Evolutionary conservation across 1,140 invertebrate species (phyloP), one percentile per base, ranked within the genome.

Genomic region (Conus ventricosus): DNA sequence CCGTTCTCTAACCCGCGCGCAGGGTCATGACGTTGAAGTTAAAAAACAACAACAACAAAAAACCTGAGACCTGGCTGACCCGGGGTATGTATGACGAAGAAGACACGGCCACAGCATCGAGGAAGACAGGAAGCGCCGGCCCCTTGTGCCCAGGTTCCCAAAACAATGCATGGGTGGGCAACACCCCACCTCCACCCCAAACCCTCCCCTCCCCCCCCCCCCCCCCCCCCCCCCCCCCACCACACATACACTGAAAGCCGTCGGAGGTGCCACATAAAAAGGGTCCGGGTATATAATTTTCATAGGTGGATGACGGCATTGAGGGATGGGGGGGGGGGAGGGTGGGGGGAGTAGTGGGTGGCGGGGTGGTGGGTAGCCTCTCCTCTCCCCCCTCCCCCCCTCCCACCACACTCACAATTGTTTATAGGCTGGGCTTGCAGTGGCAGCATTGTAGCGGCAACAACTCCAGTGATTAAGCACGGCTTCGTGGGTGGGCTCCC

Each of bases 381-480:
- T 39, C 0, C 39, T 39, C 39, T 39, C 39, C 3, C 39, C 3
- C 39, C 3, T 3, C 39, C 39, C 39, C 39, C 39, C 39, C 39
- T 3, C 39, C 39, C 39, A 0, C 7, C 25, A 7, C 39, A 0
- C 76, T 10, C 25, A 78, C 76, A 60, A 60, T 60, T 13, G 76
- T 39, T 78, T 78, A 39, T 51, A 13, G 76, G 6, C 39, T 17
- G 8, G 20, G 76, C 25, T 39, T 7, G 39, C 76, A 78, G 11
- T 60, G 23, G 54, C 82, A 25, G 82, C 82, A 55, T 57, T 84
- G 82, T 84, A 53, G 82, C 23, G 82, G 54, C 83, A 67, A 84
- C 55, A 27, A 67, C 55, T 55, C 57, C 53, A 8, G 83, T 84
- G 57, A 84, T 60, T 63, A 67, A 23, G 25, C 25, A 27, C 54